Base-by-base conservation (phyloP, 2,888 invertebrate species). In the Anoncus sp. region DNA sequence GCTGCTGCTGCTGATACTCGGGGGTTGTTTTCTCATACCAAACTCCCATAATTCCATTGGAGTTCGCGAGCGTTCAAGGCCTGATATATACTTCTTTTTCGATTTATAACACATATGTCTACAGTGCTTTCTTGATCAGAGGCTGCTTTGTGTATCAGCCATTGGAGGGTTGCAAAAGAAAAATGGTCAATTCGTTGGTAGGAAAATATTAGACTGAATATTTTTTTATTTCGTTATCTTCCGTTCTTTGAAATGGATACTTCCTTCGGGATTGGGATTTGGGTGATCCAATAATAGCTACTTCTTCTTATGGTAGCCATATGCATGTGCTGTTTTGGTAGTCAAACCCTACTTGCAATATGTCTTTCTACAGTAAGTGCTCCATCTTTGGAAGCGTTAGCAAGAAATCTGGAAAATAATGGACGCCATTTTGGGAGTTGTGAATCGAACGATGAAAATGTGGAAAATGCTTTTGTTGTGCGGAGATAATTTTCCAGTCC, bases 1-100 rank as follows among this genome's bases (percentile, higher is more conserved):
- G 53, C 75, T 67, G 60, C 66, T 60, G 67, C 55, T 49, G 49
- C 59, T 59, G 49, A 22, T 51, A 40, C 51, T 65, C 20, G 14
- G 69, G 76, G 76, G 71, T 79, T 81, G 79, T 81, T 81, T 78
- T 79, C 69, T 70, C 67, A 60, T 69, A 63, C 57, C 49, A 49
- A 31, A 47, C 76, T 65, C 57, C 67, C 55, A 59, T 60, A 22
- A 75, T 71, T 74, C 71, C 57, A 16, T 43, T 55, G 14, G 59
- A 77, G 77, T 67, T 81, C 76, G 76, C 78, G 67, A 67, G 35
- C 69, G 75, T 82, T 82, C 80, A 79, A 82, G 80, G 80, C 69
- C 66, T 62, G 10, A 6, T 38, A 2, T 38, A 16, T 43, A 12
- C 60, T 47, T 63, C 57, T 40, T 63, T 51, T 49, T 27, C 38